These are phyloP conservation scores for Andrena trimmerana DNA, from an alignment of 2,888 invertebrate genomes.

Conservation along the genomic window DNA sequence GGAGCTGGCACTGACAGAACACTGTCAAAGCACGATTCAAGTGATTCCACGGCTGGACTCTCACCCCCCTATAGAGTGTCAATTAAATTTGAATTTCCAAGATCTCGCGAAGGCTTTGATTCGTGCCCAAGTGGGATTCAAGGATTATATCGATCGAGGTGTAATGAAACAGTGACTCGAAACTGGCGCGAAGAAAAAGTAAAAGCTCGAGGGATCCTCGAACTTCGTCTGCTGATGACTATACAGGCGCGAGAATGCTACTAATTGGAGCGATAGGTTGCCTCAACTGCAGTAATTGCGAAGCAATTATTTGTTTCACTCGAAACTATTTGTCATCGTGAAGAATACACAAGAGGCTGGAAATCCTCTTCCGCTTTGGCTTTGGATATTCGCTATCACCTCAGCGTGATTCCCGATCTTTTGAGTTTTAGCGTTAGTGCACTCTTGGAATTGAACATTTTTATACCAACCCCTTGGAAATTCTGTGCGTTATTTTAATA, in stretches of 20 bases:
- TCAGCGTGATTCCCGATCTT: no score
- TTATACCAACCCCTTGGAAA: neutral
- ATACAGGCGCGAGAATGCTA: slow-evolving; percentile 19
- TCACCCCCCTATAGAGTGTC: neutral
- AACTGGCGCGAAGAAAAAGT: slow-evolving; percentile 1
- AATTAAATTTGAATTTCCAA: neutral
- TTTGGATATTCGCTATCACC: neutral
- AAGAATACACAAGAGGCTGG: neutral
- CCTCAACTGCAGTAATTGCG: slow-evolving; percentile 7
- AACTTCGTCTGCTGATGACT: slow-evolving; percentile 6
- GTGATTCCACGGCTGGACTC: neutral
- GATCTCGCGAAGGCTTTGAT: slow-evolving; percentile 15
- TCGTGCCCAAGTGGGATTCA: slow-evolving; percentile 17
- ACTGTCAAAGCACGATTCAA: neutral
- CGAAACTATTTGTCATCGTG: slow-evolving; percentile 2
- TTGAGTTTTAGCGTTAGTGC: neutral
- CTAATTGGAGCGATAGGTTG: slow-evolving; percentile 34
- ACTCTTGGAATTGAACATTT: neutral
- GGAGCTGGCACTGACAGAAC: neutral
- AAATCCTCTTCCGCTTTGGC: neutral
- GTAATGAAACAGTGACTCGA: slow-evolving; percentile 3
- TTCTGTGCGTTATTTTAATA: no score
- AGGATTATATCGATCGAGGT: slow-evolving; percentile 8
- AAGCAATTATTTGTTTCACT: slow-evolving; percentile 42
- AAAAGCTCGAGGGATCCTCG: slow-evolving; percentile 1